phyloP scores from a whole-genome alignment of 2,113 vertebrate species.

The Xenus cinereus region DNA sequence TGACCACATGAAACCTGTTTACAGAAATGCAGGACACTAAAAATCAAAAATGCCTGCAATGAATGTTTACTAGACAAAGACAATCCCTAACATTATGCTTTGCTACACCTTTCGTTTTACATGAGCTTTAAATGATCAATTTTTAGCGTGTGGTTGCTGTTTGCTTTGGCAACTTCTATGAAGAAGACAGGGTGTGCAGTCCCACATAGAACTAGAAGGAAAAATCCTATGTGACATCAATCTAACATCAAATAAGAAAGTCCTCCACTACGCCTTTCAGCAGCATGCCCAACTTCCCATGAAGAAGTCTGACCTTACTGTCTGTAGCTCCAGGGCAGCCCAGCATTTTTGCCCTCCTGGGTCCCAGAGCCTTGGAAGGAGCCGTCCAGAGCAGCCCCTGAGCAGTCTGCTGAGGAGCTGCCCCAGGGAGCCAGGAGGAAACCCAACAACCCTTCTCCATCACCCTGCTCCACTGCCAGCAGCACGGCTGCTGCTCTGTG shows the following conservation, averaged over 20 bases:
- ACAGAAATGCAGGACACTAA: slow-evolving; percentile 29
- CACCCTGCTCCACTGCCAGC: too few species aligned
- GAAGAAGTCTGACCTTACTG: neutral
- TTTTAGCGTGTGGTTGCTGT: neutral
- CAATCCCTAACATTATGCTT: neutral
- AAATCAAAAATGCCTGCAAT: slow-evolving; percentile 56
- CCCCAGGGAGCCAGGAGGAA: neutral
- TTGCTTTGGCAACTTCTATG: slow-evolving; percentile 13
- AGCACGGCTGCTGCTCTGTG: neutral
- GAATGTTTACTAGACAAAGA: slow-evolving; percentile 34
- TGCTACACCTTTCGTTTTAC: neutral
- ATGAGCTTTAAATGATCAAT: slow-evolving; percentile 34
- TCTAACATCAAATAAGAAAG: neutral
- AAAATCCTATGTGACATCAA: neutral
- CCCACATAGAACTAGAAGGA: neutral
- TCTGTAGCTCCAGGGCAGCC: neutral
- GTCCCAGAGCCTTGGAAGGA: neutral
- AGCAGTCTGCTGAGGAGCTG: neutral
- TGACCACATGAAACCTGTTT: slow-evolving; percentile 51
- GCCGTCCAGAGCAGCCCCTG: neutral
- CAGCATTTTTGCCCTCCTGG: neutral
- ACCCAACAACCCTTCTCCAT: neutral
- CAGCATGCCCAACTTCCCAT: neutral
- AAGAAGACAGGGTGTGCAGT: neutral
- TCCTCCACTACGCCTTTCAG: neutral